Evolutionary conservation across 1,140 invertebrate species (phyloP), one percentile per base, ranked within the genome.

Genomic region (Spodoptera litura): DNA sequence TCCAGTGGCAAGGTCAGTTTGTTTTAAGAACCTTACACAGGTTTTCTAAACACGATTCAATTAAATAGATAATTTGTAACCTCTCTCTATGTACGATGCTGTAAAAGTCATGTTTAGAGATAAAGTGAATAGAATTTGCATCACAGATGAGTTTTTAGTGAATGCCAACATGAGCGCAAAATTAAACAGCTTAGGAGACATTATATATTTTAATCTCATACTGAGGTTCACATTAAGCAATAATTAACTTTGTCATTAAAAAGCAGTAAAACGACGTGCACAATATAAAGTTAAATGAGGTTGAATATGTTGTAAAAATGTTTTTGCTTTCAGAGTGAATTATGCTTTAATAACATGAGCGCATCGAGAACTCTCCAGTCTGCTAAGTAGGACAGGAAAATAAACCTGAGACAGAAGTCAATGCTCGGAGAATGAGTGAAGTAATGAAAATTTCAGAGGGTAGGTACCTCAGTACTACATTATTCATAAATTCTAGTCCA

Each of bases 351-450:
- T 64, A 75, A 52, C 31, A 75, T 53, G 59, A 64, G 59, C 38
- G 49, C 56, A 31, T 44, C 15, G 59, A 64, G 59, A 8, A 59
- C 44, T 52, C 58, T 74, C 13, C 38, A n/a, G n/a, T 15, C 27
- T n/a, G 35, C 25, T 52, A 78, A 81, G 62, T 81, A 71, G 77
- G 20, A 71, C 76, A 81, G 68, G 77, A 81, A 78, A 78, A 81
- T 78, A 81, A 81, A 55, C 51, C 35, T 58, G 61, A 64, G 13
- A 44, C 51, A 58, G 20, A 59, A 75, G 64, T 76, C 64, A 76
- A 76, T 51, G 76, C 64, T 59, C 80, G 11, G 55, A 52, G 75
- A 78, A 81, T 59, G 62, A 56, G 52, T 38, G 20, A 31, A 61
- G 56, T 61, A 74, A 74, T 74, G 71, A 51, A 74, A 74, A 74